A percentile compares a stretch with the other conserved stretches of the same genome.
Evolutionary conservation across 2,888 invertebrate species (phyloP).

Genomic region (Ennomos quercinarius): DNA sequence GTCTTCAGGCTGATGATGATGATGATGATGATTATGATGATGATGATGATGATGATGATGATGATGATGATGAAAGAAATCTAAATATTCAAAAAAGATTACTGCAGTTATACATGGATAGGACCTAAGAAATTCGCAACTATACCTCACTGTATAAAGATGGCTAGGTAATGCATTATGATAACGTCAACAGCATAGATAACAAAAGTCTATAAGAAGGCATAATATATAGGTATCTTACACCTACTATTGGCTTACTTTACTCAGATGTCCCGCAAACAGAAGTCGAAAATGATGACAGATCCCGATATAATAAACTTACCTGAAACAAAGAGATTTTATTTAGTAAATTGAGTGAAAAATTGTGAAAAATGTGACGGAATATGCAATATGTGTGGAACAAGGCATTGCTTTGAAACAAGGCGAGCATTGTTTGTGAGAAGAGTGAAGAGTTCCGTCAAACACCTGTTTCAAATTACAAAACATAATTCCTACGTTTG

Average conservation of each 20-base stretch:
- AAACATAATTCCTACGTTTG: slow-evolving; percentile 51
- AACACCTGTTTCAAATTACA: slow-evolving; percentile 67
- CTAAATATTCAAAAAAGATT: too few relatives aligned
- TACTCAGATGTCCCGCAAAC: slow-evolving; percentile 34
- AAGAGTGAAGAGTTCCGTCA: slow-evolving; percentile 62
- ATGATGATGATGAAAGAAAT: too few relatives aligned
- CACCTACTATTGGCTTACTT: slow-evolving; percentile 43
- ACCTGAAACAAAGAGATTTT: slow-evolving; percentile 53
- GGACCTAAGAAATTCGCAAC: slow-evolving; percentile 11
- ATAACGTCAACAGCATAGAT: slow-evolving; percentile 32
- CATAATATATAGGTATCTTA: not conserved
- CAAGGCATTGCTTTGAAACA: slow-evolving; percentile 53
- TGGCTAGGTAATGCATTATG: slow-evolving; percentile 26
- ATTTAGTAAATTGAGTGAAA: slow-evolving; percentile 5
- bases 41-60: too few relatives aligned
- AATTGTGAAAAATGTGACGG: slow-evolving; percentile 13
- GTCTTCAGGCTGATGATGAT: too few relatives aligned
- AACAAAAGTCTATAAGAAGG: slow-evolving; percentile 15
- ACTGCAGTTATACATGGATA: not conserved
- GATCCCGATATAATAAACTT: slow-evolving; percentile 43
- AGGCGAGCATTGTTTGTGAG: slow-evolving; percentile 55
- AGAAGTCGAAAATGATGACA: slow-evolving; percentile 9
- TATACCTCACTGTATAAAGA: slow-evolving; percentile 28
- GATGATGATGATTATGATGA: too few relatives aligned
- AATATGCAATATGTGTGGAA: slow-evolving; percentile 19